Evolutionary conservation across 2,797 vertebrate genomes (phyloP), one percentile per base, ranked within the genome.

Genomic region (Etheostoma nigrum): DNA sequence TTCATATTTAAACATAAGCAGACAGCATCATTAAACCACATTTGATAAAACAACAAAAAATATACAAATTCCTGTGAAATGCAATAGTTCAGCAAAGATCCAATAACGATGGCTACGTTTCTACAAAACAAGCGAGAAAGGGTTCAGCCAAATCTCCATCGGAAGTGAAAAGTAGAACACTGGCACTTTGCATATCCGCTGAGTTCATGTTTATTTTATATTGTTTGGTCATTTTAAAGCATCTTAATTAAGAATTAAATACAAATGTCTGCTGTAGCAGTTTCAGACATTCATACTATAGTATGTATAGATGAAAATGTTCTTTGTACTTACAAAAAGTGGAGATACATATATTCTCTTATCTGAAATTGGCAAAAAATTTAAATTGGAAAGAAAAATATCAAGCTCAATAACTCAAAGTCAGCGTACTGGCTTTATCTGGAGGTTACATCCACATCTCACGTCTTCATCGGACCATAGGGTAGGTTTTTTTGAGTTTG

Each of bases 21-120:
- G 40, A 76, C 11, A 69, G 51, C 58, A 61, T 9, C 67, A 70
- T 71, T 48, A 67, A 79, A 77, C 1, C 8, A 66, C 67, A 51
- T 49, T 63, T 53, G 23, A 71, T 7, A 51, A 76, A 83, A 76
- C 42, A 48, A n/a, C 44, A 48, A 68, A 62, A 62, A 71, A 13
- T 7, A 66, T 52, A 2, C 12, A 18, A 54, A 54, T 14, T 5
- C 1, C 27, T 2, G 18, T 52, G 45, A 15, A n/a, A 64, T 16
- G 61, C 9, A n/a, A 14, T 57, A 67, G n/a, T 21, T 42, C 52
- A 66, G 33, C 49, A 74, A 54, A 36, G 23, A 44, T 30, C 51
- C 4, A 58, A 25, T 8, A 52, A 67, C 36, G 52, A 48, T 13
- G 13, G 19, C 7, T 52, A 19, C 3, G 25, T 30, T n/a, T 23